Percentiles rank a stretch among this genome's conserved stretches.
phyloP scores from a whole-genome alignment of 2,888 invertebrate species.

The Eristalis arbustorum region DNA sequence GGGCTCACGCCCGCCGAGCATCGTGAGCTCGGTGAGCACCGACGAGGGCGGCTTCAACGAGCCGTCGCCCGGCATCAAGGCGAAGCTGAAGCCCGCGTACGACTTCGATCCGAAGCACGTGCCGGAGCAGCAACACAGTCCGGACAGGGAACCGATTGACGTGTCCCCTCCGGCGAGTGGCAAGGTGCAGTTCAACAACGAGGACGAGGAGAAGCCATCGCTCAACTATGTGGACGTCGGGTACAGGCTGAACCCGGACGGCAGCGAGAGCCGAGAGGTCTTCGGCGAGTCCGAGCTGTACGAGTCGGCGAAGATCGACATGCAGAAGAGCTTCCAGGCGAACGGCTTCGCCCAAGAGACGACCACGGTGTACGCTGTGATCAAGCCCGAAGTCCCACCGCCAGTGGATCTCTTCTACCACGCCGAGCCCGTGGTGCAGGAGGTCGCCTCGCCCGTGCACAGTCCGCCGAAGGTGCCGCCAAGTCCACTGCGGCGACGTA shows the following conservation, averaged over 20 bases:
- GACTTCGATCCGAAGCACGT: constrained; percentile 73
- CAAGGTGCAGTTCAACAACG: constrained; percentile 56
- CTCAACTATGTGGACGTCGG: constrained; percentile 80
- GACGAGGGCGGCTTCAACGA: constrained; percentile 88
- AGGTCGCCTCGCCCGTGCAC: constrained; percentile 73
- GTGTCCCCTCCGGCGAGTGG: constrained; percentile 18
- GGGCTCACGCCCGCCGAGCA: constrained; percentile 84
- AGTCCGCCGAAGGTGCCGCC: constrained; percentile 71
- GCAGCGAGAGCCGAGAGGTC: constrained; percentile 79
- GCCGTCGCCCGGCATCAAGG: constrained; percentile 86
- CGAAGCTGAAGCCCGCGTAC: constrained; percentile 80
- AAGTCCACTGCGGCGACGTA: constrained; percentile 59
- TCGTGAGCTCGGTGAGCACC: constrained; percentile 84
- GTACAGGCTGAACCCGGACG: constrained; percentile 80
- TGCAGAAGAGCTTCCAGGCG: constrained; percentile 79
- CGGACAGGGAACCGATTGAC: constrained; percentile 41
- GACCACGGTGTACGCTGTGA: constrained; percentile 80
- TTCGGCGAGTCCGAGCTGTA: constrained; percentile 80
- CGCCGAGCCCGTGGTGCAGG: constrained; percentile 49
- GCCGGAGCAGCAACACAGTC: constrained; percentile 45
- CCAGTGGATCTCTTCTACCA: constrained; percentile 74
- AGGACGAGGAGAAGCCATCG: constrained; percentile 74
- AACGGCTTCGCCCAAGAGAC: constrained; percentile 78
- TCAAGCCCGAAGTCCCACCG: constrained; percentile 78
- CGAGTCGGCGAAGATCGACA: constrained; percentile 77